Conservation (phyloP, 2,113 vertebrate genomes). For the Cryptomyrus ogoouensis region DNA sequence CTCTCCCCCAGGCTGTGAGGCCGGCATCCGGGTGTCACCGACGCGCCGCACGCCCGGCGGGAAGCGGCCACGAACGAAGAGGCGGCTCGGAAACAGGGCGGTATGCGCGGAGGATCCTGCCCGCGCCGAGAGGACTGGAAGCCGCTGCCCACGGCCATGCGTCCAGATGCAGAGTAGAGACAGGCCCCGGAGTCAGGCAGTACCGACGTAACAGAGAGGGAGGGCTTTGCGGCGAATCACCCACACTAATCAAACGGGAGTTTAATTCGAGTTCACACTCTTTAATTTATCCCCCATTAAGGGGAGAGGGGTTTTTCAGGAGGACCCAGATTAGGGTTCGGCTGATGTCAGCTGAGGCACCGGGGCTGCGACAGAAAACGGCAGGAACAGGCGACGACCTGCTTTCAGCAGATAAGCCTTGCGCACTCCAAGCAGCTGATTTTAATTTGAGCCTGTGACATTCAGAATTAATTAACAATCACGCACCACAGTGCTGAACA, state of each 20-base stretch:
- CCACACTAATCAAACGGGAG: slow-evolving; percentile 19
- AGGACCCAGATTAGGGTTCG: slow-evolving; percentile 23
- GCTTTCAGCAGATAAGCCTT: slow-evolving; percentile 23
- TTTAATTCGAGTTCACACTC: slow-evolving; percentile 26
- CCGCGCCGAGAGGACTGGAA: neutral
- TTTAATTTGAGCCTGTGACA: slow-evolving; percentile 28
- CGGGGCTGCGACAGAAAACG: neutral
- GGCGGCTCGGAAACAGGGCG: too few species aligned
- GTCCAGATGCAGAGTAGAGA: neutral
- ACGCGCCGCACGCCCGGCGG: neutral
- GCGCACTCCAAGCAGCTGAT: slow-evolving; percentile 16
- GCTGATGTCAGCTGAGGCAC: slow-evolving; percentile 18
- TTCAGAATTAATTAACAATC: slow-evolving; percentile 35
- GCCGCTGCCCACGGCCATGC: neutral
- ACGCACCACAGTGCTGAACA: slow-evolving; percentile 15
- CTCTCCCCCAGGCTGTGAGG: neutral
- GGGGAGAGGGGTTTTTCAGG: slow-evolving; percentile 12
- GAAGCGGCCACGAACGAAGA: neutral
- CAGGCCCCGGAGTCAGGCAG: neutral
- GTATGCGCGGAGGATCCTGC: neutral
- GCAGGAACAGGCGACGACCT: slow-evolving; percentile 26
- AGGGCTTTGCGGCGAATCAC: neutral
- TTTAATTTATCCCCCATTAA: slow-evolving; percentile 32
- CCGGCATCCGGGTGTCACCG: neutral
- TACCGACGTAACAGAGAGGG: neutral